Conservation (phyloP, 2,797 vertebrate species). For the Pogonophryne albipinna region DNA sequence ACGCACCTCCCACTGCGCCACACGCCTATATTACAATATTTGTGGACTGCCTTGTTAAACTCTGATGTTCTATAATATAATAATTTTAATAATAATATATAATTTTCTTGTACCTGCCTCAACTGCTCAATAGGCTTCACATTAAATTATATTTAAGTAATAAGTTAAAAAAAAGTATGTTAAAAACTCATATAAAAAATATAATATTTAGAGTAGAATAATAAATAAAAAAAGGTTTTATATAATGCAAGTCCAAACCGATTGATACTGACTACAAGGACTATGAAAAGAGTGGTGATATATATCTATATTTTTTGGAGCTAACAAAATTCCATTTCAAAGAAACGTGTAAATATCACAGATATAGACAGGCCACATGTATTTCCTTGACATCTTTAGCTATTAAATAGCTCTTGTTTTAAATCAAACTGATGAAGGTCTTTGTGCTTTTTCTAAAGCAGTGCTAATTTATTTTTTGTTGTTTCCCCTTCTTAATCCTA, state of each 20-base stretch:
- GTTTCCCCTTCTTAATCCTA: constrained; percentile 34
- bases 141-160: background rate
- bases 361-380: background rate
- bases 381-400: background rate
- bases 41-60: background rate
- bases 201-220: background rate
- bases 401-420: constrained; percentile 3
- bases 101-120: background rate
- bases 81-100: no score
- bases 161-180: no score
- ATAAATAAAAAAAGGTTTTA: background rate
- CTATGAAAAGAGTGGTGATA: background rate
- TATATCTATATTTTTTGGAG: background rate
- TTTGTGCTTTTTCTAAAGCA: constrained; percentile 43
- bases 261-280: background rate
- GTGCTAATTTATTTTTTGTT: constrained; percentile 45
- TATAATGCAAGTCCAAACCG: background rate
- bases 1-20: no score
- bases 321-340: background rate
- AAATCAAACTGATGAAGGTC: constrained; percentile 24
- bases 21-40: background rate
- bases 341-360: background rate
- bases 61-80: background rate
- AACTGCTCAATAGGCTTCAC: background rate
- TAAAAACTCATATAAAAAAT: background rate